Percentiles rank a stretch among this genome's conserved stretches.
Conservation (phyloP, 1,140 invertebrate species). For the Pomacea maculata region DNA sequence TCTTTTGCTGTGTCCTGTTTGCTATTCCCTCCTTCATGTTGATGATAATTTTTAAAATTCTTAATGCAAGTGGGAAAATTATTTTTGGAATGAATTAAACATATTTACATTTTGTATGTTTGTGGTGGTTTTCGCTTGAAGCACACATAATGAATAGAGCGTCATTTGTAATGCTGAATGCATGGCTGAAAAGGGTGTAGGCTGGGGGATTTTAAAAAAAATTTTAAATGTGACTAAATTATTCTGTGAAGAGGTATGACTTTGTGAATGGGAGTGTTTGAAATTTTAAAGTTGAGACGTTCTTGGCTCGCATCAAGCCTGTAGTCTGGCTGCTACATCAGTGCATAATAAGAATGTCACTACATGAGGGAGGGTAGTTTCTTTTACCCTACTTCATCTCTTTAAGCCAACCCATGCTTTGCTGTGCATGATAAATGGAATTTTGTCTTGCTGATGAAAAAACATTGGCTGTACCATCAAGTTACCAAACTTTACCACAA, state of each 20-base stretch:
- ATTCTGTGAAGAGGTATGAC: neutral
- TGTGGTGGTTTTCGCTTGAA: neutral
- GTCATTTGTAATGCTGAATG: neutral
- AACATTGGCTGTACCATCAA: neutral
- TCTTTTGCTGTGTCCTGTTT: too few species aligned
- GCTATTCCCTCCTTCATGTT: too few species aligned
- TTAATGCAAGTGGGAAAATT: too few species aligned
- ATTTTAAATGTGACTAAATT: neutral
- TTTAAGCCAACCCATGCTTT: neutral
- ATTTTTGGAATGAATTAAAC: too few species aligned
- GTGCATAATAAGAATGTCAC: conserved; percentile 9
- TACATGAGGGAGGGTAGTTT: neutral
- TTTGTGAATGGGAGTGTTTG: conserved; percentile 6
- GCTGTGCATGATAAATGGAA: neutral
- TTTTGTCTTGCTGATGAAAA: neutral
- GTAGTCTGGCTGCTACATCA: neutral
- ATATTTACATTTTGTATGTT: too few species aligned
- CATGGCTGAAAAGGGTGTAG: conserved; percentile 2
- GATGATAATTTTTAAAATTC: too few species aligned
- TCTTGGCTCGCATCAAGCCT: conserved; percentile 8
- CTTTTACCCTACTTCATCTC: neutral
- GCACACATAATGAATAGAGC: neutral
- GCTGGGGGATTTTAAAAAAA: too few species aligned
- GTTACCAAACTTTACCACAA: neutral
- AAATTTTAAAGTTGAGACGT: neutral